phyloP scores from a whole-genome alignment of 1,140 invertebrate species.

The Ylistrum balloti region DNA sequence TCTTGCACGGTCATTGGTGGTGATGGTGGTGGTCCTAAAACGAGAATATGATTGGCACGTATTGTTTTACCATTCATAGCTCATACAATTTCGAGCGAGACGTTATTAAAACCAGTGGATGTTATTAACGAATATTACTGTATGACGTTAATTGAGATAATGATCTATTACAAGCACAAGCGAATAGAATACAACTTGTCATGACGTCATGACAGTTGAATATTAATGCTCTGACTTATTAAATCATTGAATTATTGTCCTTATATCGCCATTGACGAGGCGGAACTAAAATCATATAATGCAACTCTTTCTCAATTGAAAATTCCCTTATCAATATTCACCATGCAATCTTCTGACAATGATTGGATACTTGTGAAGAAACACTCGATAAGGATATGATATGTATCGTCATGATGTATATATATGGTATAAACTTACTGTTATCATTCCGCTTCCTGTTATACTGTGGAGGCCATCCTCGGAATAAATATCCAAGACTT shows the following conservation, averaged over 20 bases:
- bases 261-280: too few relatives aligned
- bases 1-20: not conserved
- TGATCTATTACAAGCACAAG: not conserved
- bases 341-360: too few relatives aligned
- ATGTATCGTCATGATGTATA: too few relatives aligned
- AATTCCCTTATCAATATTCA: too few relatives aligned
- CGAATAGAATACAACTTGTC: not conserved
- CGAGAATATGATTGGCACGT: not conserved
- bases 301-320: too few relatives aligned
- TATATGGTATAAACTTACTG: too few relatives aligned
- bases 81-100: not conserved
- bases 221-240: too few relatives aligned
- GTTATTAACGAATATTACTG: not conserved
- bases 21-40: not conserved
- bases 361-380: too few relatives aligned
- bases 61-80: not conserved
- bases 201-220: not conserved
- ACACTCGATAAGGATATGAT: too few relatives aligned
- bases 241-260: too few relatives aligned
- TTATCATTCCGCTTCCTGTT: not conserved
- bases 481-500: not conserved
- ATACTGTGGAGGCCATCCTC: slow-evolving; percentile 10
- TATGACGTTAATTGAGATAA: not conserved
- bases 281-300: too few relatives aligned
- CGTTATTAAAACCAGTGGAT: not conserved